A percentile compares a stretch with the other conserved stretches of the same genome.
Evolutionary conservation across 2,797 vertebrate genomes (phyloP).

Genomic region (Lophius americanus): DNA sequence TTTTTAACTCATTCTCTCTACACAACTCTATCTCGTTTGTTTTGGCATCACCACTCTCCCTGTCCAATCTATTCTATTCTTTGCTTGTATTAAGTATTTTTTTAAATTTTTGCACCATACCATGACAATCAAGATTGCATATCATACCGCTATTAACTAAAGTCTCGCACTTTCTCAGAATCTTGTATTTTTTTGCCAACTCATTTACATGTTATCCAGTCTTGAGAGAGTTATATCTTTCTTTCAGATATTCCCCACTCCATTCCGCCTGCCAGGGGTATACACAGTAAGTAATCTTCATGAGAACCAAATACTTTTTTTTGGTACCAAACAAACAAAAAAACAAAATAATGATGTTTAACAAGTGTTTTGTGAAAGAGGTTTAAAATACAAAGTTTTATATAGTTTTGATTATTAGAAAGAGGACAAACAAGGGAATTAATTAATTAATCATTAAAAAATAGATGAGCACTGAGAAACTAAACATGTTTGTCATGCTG

Average conservation of each 20-base stretch:
- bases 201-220: conserved; percentile 8
- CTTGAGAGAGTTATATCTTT: not conserved
- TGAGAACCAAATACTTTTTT: conserved; percentile 3
- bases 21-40: conserved; percentile 68
- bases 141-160: conserved; percentile 8
- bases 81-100: not conserved
- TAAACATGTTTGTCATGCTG: conserved; percentile 61
- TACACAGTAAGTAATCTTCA: not conserved
- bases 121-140: conserved; percentile 7
- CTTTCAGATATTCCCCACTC: not conserved
- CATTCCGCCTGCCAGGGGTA: not conserved
- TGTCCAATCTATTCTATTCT: conserved; percentile 8
- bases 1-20: conserved; percentile 70
- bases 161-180: not conserved
- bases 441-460: conserved; percentile 26
- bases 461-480: conserved; percentile 62
- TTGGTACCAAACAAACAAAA: not conserved
- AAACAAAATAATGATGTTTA: not conserved
- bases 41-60: conserved; percentile 41
- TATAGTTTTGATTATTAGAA: no score
- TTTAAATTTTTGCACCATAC: not conserved
- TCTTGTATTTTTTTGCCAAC: conserved; percentile 4
- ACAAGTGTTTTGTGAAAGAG: conserved; percentile 10
- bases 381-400: not conserved
- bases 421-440: no score